Evolutionary conservation across 2,113 vertebrate species (phyloP).

Genomic region (Myotis lucifugus): DNA sequence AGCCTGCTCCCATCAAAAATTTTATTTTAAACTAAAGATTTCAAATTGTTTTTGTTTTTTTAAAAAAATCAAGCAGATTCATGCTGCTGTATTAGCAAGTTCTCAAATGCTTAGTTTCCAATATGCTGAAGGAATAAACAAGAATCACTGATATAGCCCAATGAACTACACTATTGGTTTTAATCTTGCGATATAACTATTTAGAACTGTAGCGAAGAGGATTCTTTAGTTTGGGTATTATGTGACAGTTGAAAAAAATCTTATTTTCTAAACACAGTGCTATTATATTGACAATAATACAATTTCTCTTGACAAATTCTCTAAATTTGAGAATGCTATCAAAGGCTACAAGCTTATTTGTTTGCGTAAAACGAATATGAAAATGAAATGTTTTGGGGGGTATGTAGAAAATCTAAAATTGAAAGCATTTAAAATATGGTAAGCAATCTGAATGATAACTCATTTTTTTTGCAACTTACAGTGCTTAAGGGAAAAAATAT

Average conservation of each 20-base stretch:
- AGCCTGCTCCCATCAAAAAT: not conserved
- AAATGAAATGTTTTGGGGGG: slow-evolving; percentile 13
- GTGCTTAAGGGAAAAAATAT: not conserved
- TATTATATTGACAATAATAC: not conserved
- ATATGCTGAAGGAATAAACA: not conserved
- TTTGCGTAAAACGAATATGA: slow-evolving; percentile 26
- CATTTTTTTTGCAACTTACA: not conserved
- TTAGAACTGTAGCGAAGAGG: not conserved
- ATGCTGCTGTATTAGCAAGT: not conserved
- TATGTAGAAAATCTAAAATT: slow-evolving; percentile 49
- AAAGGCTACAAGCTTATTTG: not conserved
- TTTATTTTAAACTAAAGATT: slow-evolving; percentile 51
- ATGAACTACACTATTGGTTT: not conserved
- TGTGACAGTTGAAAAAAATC: not conserved
- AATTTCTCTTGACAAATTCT: not conserved
- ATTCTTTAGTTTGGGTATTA: not conserved
- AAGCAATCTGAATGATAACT: slow-evolving; percentile 37
- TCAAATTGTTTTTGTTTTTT: not conserved
- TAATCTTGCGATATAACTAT: not conserved
- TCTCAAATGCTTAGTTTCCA: slow-evolving; percentile 1
- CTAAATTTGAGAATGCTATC: slow-evolving; percentile 28
- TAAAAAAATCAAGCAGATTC: not conserved
- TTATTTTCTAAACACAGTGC: not conserved
- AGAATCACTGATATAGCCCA: not conserved
- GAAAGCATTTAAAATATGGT: not conserved